A percentile compares a stretch with the other conserved stretches of the same genome.
Conservation (phyloP, 2,113 vertebrate genomes). For the Calyptommatus sinebrachiatus region DNA sequence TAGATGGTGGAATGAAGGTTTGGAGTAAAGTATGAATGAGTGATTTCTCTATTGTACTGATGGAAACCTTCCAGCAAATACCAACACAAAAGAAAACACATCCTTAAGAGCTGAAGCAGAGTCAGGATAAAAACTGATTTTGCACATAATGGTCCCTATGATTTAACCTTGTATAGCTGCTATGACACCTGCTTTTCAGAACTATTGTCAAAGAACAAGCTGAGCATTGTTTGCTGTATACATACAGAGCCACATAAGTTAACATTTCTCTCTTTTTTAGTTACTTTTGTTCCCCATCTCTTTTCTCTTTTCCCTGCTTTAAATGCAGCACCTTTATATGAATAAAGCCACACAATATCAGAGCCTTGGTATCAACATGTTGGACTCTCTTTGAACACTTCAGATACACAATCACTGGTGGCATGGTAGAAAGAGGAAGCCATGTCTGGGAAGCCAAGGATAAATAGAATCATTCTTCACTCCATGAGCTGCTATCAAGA, state of each 20-base stretch:
- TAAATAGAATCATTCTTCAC: not conserved
- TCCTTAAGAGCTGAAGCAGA: constrained; percentile 70
- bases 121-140: constrained; percentile 64
- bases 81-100: constrained; percentile 67
- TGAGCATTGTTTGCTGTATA: constrained; percentile 63
- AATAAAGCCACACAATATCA: constrained; percentile 62
- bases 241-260: constrained; percentile 62
- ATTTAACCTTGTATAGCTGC: constrained; percentile 71
- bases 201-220: constrained; percentile 68
- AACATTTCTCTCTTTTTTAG: constrained; percentile 70
- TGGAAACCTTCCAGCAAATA: constrained; percentile 69
- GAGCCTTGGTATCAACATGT: constrained; percentile 59
- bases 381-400: constrained; percentile 47
- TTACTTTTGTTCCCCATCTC: constrained; percentile 65
- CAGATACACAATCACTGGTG: constrained; percentile 18
- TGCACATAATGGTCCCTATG: constrained; percentile 67
- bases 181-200: constrained; percentile 68
- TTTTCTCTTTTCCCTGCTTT: constrained; percentile 54
- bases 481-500: not conserved
- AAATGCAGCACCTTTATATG: constrained; percentile 52
- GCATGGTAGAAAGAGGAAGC: constrained; percentile 41
- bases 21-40: constrained; percentile 69
- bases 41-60: constrained; percentile 62
- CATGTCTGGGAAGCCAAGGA: constrained; percentile 2
- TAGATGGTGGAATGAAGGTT: constrained; percentile 66